Base-by-base conservation (phyloP, 30 jellyfish, hydroid and myxozoan species). In the Hydractinia echinata region DNA sequence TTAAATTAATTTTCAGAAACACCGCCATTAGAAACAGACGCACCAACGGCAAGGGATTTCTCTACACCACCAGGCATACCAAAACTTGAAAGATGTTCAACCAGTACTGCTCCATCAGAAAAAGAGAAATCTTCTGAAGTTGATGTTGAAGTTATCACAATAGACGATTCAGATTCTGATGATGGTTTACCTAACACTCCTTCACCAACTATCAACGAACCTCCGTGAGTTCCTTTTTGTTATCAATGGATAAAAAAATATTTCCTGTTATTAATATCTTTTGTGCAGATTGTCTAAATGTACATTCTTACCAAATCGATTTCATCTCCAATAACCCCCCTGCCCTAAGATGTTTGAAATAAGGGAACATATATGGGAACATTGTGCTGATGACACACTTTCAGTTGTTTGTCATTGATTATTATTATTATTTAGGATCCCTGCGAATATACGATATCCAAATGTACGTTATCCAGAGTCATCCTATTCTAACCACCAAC, bases 141-240 rank as follows among this genome's bases (percentile, higher is more conserved):
- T 20, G 85, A 60, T 54, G 89, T 82, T 16, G 93, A 82, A 18
- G 66, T 81, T 66, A 86, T 90, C 56, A 66, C 86, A 15, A 90
- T 91, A 5, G 92, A 61, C 54, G 97, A 90, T 85, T 90, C 97
- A 5, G 86, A 84, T 82, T 72, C 72, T 51, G 96, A 89, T 51
- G 97, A 90, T 51, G 97, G 81, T 10, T 18, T 74, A 3, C 53
- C 95, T 8, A 73, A 82, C 6, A 67, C 53, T 4, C 85, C 86
- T 5, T 81, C 80, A 53, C 48, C 44, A 30, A 30, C 44, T 30
- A 30, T 30, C 44, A 30, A 30, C 44, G 54, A 13, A 84, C 51
- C 30, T 18, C n/a, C 85, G 88, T 7, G 15, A 30, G 44, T 30
- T 30, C 44, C 44, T 30, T 30, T 30, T 30, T 30, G 44, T 30